phyloP scores from a whole-genome alignment of 2,888 invertebrate species.

The Aradus depressus region DNA sequence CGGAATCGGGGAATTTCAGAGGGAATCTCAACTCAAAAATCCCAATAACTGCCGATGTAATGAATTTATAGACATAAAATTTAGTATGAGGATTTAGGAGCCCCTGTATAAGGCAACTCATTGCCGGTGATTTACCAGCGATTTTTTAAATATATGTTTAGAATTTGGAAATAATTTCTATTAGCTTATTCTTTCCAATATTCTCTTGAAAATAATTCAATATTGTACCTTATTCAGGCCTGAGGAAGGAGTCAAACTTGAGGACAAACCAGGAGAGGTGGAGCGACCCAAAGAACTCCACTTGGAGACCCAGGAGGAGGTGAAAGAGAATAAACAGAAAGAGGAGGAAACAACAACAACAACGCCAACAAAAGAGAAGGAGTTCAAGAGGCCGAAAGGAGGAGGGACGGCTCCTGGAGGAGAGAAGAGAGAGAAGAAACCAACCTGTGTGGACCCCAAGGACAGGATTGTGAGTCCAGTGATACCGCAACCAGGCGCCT shows the following conservation, averaged over 20 bases:
- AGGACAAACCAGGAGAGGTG: slow-evolving; percentile 5
- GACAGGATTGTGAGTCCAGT: slow-evolving; percentile 89
- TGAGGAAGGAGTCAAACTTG: slow-evolving; percentile 15
- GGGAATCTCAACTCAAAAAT: too few relatives aligned
- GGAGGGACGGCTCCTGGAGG: slow-evolving; percentile 23
- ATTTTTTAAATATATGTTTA: too few relatives aligned
- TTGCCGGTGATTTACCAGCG: too few relatives aligned
- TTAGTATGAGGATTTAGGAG: too few relatives aligned
- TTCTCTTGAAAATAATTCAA: neutral
- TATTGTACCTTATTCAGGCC: too few relatives aligned
- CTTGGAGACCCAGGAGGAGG: slow-evolving; percentile 31
- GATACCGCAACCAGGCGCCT: slow-evolving; percentile 69
- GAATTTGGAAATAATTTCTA: too few relatives aligned
- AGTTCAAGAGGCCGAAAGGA: slow-evolving; percentile 5
- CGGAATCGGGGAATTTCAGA: too few relatives aligned
- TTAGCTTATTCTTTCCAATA: too few relatives aligned
- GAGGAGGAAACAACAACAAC: slow-evolving; percentile 1
- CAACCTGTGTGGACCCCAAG: slow-evolving; percentile 47
- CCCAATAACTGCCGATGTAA: too few relatives aligned
- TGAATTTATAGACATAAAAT: too few relatives aligned
- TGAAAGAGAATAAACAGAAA: slow-evolving; percentile 18
- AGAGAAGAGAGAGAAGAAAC: slow-evolving; percentile 17
- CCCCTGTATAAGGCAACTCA: too few relatives aligned
- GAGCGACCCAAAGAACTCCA: neutral
- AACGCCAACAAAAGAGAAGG: slow-evolving; percentile 18